Evolutionary conservation across 2,113 vertebrate genomes (phyloP), one percentile per base, ranked within the genome.

Genomic region (Fulmarus glacialis): DNA sequence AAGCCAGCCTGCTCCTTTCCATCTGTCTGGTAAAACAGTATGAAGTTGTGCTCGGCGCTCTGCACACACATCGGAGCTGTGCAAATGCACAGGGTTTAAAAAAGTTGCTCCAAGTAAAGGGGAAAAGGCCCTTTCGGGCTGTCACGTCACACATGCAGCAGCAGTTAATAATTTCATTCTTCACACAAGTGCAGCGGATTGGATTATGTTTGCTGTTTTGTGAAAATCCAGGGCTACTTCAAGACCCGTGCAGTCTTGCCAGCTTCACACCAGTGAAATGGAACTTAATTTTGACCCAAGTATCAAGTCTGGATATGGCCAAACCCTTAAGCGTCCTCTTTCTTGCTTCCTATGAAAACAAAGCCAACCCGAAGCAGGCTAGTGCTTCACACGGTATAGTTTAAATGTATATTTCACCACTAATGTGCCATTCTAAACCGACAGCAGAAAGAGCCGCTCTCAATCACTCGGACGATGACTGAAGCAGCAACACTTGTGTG

Each of bases 381-480:
- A 15, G 8, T 52, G 17, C 70, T 88, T 53, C 3, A 1, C 60
- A 70, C 32, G 20, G 6, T 18, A 22, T 12, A 43, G 29, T 62
- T 77, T 67, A 55, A 58, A 30, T 11, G 12, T 47, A 2, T 22
- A 56, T 87, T 92, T 66, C 45, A 45, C 11, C 68, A n/a, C 29
- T 56, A 38, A 60, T 50, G 59, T 29, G 8, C 17, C 42, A 42
- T 30, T 56, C 23, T 68, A 24, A n/a, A 32, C 8, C 1, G 4
- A 34, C 19, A 59, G 48, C 32, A 55, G 19, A 12, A 82, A 72
- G 20, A 66, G 34, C 42, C 0, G 3, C 70, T 78, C 22, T 53
- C 71, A 34, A 1, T 47, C 21, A 30, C 6, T 23, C 0, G 11
- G 38, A 23, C 4, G 29, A 42, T 0, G 0, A 15, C n/a, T 42